A percentile compares a stretch with the other conserved stretches of the same genome.
Conservation (phyloP, 2,888 invertebrate genomes). For the Rotaria sp. region DNA sequence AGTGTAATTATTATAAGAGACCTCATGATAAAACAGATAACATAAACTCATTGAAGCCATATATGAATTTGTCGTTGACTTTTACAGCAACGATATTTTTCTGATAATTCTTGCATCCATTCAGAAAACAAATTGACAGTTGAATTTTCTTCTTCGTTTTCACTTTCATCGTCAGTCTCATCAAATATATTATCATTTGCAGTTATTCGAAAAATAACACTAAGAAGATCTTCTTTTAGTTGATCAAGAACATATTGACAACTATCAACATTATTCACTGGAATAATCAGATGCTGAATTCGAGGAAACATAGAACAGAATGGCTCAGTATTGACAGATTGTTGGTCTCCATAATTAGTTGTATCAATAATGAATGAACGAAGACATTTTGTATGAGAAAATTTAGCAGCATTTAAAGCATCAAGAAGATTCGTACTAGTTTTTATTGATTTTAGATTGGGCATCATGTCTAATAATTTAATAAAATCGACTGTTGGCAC, state of each 20-base stretch:
- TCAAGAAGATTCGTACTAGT: background rate
- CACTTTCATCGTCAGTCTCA: background rate
- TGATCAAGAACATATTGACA: constrained; percentile 1
- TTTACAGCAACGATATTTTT: background rate
- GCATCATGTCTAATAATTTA: background rate
- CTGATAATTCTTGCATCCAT: background rate
- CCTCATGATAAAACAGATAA: too few species aligned
- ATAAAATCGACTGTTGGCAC: background rate
- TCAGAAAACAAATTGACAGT: background rate
- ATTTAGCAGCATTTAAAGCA: constrained; percentile 6
- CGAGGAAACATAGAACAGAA: constrained; percentile 15
- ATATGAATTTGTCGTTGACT: background rate
- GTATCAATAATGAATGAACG: background rate
- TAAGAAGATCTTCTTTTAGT: background rate
- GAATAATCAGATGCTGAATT: constrained; percentile 10
- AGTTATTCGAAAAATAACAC: background rate
- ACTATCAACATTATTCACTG: background rate
- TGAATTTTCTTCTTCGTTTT: background rate
- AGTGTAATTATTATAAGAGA: too few species aligned
- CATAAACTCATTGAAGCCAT: background rate
- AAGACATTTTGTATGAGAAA: background rate
- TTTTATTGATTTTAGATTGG: background rate
- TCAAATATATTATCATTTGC: background rate
- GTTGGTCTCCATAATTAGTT: background rate
- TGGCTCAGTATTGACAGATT: background rate